These are phyloP conservation scores for Phainopepla nitens DNA, from an alignment of 2,113 vertebrate species.

Conservation along the genomic window DNA sequence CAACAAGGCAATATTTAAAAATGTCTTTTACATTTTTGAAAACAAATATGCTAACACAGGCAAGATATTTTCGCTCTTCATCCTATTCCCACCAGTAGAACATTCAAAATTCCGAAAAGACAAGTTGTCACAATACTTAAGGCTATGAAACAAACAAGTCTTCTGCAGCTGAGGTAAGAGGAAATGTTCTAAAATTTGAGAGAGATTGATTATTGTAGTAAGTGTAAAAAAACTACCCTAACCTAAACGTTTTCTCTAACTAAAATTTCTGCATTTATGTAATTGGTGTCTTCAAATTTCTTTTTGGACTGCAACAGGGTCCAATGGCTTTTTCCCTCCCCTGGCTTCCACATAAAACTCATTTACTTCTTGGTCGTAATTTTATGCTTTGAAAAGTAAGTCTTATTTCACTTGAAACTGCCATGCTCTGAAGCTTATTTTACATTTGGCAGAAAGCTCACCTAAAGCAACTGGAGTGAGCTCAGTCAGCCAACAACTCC, in stretches of 20 bases:
- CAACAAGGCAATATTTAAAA: background rate
- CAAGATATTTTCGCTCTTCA: background rate
- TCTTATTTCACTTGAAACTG: background rate
- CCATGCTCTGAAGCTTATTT: background rate
- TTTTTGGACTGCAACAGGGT: background rate
- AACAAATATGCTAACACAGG: background rate
- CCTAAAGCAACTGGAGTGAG: background rate
- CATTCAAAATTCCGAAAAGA: background rate
- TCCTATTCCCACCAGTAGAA: background rate
- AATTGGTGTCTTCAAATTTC: background rate
- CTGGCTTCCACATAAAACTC: background rate
- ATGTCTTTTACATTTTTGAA: background rate
- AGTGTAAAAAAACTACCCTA: background rate
- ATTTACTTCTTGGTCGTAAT: background rate
- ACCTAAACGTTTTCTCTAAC: background rate
- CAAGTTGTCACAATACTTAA: background rate
- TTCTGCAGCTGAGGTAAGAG: background rate
- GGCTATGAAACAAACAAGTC: background rate
- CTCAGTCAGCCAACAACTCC: background rate
- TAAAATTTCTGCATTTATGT: background rate
- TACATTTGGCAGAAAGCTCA: background rate
- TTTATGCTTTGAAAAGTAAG: background rate
- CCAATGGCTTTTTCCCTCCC: background rate
- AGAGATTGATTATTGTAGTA: background rate
- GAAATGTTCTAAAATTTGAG: background rate